Evolutionary conservation across 2,113 vertebrate species (phyloP).

Genomic region (Diglossa brunneiventris): DNA sequence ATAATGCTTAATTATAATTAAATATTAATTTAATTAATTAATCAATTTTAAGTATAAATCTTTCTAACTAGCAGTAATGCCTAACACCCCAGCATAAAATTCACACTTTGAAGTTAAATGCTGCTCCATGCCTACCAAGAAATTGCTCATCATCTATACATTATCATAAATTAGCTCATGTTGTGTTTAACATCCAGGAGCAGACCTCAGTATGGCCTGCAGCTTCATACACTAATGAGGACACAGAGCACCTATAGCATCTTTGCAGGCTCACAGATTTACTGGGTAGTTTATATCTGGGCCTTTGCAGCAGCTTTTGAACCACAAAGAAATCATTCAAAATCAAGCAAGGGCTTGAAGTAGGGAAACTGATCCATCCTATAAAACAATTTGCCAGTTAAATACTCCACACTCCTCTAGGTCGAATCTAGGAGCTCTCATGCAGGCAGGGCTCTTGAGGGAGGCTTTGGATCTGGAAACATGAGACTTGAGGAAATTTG

Average conservation of each 20-base stretch:
- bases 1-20: constrained; percentile 69
- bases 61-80: constrained; percentile 64
- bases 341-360: background rate
- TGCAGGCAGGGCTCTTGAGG: background rate
- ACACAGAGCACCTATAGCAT: background rate
- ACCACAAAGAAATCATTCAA: background rate
- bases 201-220: background rate
- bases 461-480: background rate
- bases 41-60: constrained; percentile 71
- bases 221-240: background rate
- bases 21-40: constrained; percentile 69
- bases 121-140: constrained; percentile 13
- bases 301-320: background rate
- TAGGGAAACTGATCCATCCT: background rate
- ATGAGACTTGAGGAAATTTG: background rate
- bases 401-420: background rate
- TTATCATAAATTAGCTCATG: constrained; percentile 9
- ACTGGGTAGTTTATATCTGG: background rate
- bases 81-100: constrained; percentile 44
- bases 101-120: constrained; percentile 57
- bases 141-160: constrained; percentile 7
- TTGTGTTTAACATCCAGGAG: background rate
- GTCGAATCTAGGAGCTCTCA: background rate
- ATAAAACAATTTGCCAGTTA: background rate
- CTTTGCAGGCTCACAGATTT: background rate